Percentiles rank a stretch among this genome's conserved stretches.
phyloP scores from a whole-genome alignment of 2,888 invertebrate genomes.

The Erebia epiphron region DNA sequence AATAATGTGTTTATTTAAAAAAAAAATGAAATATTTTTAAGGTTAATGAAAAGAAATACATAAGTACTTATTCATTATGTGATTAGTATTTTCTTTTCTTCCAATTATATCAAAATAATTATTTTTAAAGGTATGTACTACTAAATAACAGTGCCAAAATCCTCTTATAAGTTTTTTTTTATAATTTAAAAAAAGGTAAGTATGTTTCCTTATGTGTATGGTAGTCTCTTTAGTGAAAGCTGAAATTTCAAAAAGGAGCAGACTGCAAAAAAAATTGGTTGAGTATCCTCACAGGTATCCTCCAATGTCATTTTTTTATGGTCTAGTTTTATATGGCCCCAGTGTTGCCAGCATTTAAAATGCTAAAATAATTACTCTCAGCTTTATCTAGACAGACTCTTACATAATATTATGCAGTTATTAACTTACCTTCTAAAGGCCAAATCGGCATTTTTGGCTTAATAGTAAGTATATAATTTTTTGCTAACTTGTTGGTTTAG shows the following conservation, averaged over 20 bases:
- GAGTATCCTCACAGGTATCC: no score
- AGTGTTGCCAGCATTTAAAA: no score
- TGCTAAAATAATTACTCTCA: no score
- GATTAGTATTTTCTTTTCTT: background rate
- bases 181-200: no score
- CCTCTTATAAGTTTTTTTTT: background rate
- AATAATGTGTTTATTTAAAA: slow-evolving; percentile 37
- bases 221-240: no score
- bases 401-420: background rate
- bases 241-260: no score
- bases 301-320: no score
- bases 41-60: slow-evolving; percentile 26
- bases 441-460: no score
- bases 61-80: background rate
- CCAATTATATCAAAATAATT: background rate
- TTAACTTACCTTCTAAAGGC: background rate
- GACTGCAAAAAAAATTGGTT: no score
- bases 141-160: background rate
- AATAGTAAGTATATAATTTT: background rate
- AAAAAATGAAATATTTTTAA: slow-evolving; percentile 30
- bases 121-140: background rate
- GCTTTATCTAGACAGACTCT: no score
- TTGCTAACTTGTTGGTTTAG: slow-evolving; percentile 39
- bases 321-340: no score
- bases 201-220: no score